Evolutionary conservation across 2,113 vertebrate species (phyloP), one percentile per base, ranked within the genome.

Genomic region (Vicugna pacos): DNA sequence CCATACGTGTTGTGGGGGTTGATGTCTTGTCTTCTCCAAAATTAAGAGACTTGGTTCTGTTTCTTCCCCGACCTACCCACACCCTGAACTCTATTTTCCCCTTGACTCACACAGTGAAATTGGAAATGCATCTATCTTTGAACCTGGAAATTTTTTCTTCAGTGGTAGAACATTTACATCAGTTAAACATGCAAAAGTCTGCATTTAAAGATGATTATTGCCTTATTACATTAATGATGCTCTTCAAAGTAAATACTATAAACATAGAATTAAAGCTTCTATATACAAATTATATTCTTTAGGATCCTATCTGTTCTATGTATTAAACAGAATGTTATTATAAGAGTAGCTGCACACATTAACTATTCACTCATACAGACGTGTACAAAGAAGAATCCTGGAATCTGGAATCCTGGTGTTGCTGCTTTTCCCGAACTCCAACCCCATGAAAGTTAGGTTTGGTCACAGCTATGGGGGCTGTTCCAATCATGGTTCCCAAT

Each of bases 151-250:
- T 30, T 67, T 87, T 56, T 82, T 52, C 69, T 73, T 81, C 70
- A 30, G 4, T 14, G 30, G 85, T 35, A 67, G 72, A 81, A 85
- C 7, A 67, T 52, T 84, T 65, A 94, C 3, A 62, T 75, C 16
- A 42, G 69, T 67, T 75, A 90, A 87, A 81, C 56, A 86, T 30
- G 94, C 79, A 62, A 73, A 95, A 85, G 60, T 62, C 54, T 91
- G 6, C 28, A 76, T 58, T 94, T 81, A 46, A 91, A 95, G 93
- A 79, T 17, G 30, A 16, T 58, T 85, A 77, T 16, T 75, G 35
- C 42, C 46, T 87, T 46, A 5, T 73, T 56, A 73, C 14, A 87
- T 84, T 76, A 83, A 80, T 17, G 24, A 90, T 35, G n/a, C 38
- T 62, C 30, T 79, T 50, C 50, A 84, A 82, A 90, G 56, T 94